These are phyloP conservation scores for Brachymystax lenok DNA, from an alignment of 2,797 vertebrate species.

Conservation along the genomic window DNA sequence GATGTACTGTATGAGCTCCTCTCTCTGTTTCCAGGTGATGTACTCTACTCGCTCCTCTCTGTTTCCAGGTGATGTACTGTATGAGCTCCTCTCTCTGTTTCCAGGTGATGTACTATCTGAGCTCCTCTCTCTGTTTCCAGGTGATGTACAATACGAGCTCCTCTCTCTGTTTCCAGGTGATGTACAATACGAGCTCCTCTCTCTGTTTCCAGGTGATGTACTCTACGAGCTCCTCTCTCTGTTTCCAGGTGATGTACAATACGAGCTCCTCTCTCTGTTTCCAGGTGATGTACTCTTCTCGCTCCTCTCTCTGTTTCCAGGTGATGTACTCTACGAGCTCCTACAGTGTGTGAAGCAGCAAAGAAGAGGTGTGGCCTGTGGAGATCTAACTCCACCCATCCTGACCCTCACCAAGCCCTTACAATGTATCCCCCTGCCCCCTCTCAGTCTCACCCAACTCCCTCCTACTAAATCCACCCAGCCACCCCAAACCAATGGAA, in stretches of 20 bases:
- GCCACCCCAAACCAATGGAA: neutral
- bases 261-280: constrained; percentile 78
- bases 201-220: constrained; percentile 74
- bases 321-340: constrained; percentile 86
- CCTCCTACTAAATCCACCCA: constrained; percentile 12
- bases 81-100: constrained; percentile 78
- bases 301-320: constrained; percentile 65
- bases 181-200: constrained; percentile 88
- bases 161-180: constrained; percentile 72
- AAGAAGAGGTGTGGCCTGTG: no score
- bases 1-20: constrained; percentile 92
- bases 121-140: constrained; percentile 65
- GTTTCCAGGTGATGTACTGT: constrained; percentile 81
- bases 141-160: constrained; percentile 91
- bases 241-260: constrained; percentile 81
- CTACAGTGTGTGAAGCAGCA: constrained; percentile 88
- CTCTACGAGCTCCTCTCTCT: constrained; percentile 84
- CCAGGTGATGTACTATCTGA: constrained; percentile 88
- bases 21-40: constrained; percentile 69
- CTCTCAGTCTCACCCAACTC: constrained; percentile 35
- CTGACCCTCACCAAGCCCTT: constrained; percentile 28
- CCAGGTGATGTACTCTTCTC: constrained; percentile 88
- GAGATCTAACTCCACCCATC: neutral
- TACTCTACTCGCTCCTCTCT: constrained; percentile 86
- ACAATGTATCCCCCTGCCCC: no score